Conservation (phyloP, 2,888 invertebrate genomes). For the Blera fallax region DNA sequence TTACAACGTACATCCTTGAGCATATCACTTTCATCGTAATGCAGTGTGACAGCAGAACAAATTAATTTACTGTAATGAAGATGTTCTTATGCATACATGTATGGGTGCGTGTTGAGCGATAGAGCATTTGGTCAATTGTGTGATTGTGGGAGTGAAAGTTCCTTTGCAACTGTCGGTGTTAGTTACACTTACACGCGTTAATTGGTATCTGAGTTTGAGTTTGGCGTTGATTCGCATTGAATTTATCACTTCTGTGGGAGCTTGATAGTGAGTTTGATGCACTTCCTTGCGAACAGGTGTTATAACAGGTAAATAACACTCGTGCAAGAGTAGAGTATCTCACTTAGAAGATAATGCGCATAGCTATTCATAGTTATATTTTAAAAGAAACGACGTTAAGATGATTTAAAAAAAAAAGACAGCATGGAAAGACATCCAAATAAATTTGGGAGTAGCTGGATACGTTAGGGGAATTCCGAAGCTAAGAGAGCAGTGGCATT, state of each 20-base stretch:
- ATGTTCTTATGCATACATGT: not conserved
- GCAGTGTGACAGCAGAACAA: slow-evolving; percentile 31
- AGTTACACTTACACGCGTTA: not conserved
- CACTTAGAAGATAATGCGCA: no score
- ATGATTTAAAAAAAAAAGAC: no score
- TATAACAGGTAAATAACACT: no score
- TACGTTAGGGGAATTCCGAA: no score
- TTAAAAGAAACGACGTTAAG: no score
- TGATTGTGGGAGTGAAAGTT: not conserved
- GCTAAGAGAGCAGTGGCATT: no score
- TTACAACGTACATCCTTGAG: slow-evolving; percentile 6
- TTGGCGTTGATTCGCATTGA: not conserved
- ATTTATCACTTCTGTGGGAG: not conserved
- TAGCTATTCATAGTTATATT: no score
- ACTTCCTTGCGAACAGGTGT: not conserved
- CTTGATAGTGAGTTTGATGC: not conserved
- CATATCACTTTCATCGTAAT: slow-evolving; percentile 35
- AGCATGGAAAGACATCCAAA: no score
- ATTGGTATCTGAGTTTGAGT: not conserved
- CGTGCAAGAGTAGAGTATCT: no score
- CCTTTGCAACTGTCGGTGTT: not conserved
- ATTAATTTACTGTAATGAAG: slow-evolving; percentile 45
- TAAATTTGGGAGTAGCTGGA: no score
- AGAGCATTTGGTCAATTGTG: not conserved
- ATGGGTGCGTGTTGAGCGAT: not conserved